Base-by-base conservation (phyloP, 1,140 invertebrate species). In the Choristoneura fumiferana region DNA sequence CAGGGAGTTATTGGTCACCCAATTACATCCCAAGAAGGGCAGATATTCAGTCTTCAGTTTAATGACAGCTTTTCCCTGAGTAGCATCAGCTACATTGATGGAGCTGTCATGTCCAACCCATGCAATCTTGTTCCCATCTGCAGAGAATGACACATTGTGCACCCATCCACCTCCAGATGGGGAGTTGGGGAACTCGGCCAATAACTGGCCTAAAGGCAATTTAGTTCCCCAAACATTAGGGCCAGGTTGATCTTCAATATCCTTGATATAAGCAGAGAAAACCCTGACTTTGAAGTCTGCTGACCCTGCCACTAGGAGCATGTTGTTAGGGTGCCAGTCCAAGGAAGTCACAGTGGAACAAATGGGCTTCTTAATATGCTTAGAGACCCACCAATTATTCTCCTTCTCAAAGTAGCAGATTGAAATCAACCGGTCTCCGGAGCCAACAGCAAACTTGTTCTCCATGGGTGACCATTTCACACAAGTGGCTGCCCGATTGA, bases 271-370 rank as follows among this genome's bases (percentile, higher is more conserved):
- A 34, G 96, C 98, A 63, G 97, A 99, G 89, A 98, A 99, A 8
- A 99, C 95, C 58, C 98, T 61, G 13, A 96, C 94, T 91, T 98
- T 99, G 76, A 98, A 99, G 91, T 99, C 99, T 52, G 97, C 95
- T 1, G 98, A 98, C 8, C 99, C 98, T 71, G 96, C 96, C 37
- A 97, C 98, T 8, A 98, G 69, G 1, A 99, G 88, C 52, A 96
- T 94, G 89, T 99, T 99, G 82, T 99, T 98, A 1, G 98, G 98
- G 92, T 99, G 99, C 99, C 99, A 99, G 89, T 99, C 98, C 38
- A 99, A 88, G 49, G 96, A 94, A 8, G 97, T 99, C 1, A 99
- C 96, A 17, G 99, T 99, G 0, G 98, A 99, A 34, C 96, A 91
- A 57, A 99, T 97, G 2, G 98, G 97, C 88, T 98, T 99, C 90